Percentiles rank a stretch among this genome's conserved stretches.
Conservation (phyloP, 2,113 vertebrate genomes). For the Gobius niger region DNA sequence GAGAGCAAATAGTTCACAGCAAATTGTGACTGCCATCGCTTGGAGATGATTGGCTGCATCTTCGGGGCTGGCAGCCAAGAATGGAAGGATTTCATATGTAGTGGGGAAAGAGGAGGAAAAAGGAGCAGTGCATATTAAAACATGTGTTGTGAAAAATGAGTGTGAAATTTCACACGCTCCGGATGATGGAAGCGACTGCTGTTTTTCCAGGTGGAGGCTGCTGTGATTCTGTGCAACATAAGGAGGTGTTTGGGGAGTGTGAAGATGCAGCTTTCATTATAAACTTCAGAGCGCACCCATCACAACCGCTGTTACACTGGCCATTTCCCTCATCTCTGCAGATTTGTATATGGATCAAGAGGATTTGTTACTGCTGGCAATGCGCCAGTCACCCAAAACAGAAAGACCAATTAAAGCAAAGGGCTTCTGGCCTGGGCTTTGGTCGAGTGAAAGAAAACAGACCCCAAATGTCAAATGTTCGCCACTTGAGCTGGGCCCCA, state of each 20-base stretch:
- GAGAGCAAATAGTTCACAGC: conserved; percentile 77
- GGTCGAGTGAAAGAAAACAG: conserved; percentile 11
- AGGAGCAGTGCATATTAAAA: conserved; percentile 72
- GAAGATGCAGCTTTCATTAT: conserved; percentile 47
- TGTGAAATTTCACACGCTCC: conserved; percentile 77
- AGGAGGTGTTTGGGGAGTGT: conserved; percentile 33
- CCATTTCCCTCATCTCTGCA: conserved; percentile 45
- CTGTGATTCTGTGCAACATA: conserved; percentile 46
- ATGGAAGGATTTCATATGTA: conserved; percentile 78
- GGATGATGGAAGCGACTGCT: conserved; percentile 71
- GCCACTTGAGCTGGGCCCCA: conserved; percentile 9
- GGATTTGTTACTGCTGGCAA: conserved; percentile 68
- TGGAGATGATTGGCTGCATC: conserved; percentile 75
- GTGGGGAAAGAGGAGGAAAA: conserved; percentile 31
- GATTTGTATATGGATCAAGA: conserved; percentile 65
- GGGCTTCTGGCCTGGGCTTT: conserved; percentile 19
- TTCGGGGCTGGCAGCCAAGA: conserved; percentile 61
- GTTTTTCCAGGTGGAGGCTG: conserved; percentile 66
- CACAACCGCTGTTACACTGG: conserved; percentile 33
- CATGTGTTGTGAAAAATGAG: conserved; percentile 77
- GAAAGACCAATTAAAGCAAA: conserved; percentile 37
- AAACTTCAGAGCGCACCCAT: conserved; percentile 31
- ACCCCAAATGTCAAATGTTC: conserved; percentile 37
- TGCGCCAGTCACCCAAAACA: conserved; percentile 61
- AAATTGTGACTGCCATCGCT: conserved; percentile 81